A percentile compares a stretch with the other conserved stretches of the same genome.
phyloP scores from a whole-genome alignment of 2,113 vertebrate genomes.

The Vulpes lagopus region DNA sequence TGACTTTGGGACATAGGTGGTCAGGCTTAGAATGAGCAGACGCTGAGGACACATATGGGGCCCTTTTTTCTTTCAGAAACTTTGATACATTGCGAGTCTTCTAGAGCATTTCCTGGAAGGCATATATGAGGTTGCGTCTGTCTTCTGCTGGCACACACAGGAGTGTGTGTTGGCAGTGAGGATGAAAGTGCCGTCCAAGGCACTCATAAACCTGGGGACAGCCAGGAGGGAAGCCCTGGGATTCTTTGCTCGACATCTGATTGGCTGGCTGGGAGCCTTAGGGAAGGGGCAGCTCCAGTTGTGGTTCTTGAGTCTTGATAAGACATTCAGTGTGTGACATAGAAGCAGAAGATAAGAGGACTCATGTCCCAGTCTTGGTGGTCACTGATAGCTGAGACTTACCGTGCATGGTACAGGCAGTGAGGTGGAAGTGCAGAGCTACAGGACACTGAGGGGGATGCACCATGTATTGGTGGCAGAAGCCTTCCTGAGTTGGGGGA shows the following conservation, averaged over 20 bases:
- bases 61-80: neutral
- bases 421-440: neutral
- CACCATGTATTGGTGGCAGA: neutral
- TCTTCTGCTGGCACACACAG: neutral
- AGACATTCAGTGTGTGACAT: neutral
- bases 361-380: neutral
- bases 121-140: accelerated
- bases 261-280: constrained; percentile 4
- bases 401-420: neutral
- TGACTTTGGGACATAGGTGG: neutral
- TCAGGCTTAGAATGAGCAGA: neutral
- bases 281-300: neutral
- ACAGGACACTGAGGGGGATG: neutral
- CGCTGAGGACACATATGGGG: neutral
- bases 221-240: neutral
- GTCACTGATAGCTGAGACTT: neutral
- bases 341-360: neutral
- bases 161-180: neutral
- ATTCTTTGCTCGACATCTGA: neutral
- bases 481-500: neutral
- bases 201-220: neutral
- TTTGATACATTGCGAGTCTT: neutral
- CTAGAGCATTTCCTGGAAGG: neutral
- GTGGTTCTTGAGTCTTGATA: neutral
- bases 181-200: neutral